phyloP scores from a whole-genome alignment of 64 coral and sea anemone genomes.

The Pachyseris speciosa region DNA sequence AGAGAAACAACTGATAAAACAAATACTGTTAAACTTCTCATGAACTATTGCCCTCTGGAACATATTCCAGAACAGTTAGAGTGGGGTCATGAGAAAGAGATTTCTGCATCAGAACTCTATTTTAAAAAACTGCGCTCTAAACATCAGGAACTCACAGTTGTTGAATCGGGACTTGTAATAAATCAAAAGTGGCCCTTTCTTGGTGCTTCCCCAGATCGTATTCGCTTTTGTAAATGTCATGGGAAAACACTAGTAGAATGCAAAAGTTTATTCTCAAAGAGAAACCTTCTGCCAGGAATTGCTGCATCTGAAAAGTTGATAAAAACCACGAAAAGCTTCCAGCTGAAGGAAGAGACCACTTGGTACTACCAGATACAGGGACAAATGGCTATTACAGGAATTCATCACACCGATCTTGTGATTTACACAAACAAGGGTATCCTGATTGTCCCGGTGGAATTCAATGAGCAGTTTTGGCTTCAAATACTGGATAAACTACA shows the following conservation, averaged over 20 bases:
- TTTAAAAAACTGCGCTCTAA: slow-evolving; percentile 46
- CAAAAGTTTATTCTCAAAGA: slow-evolving; percentile 59
- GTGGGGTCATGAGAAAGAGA: slow-evolving; percentile 75
- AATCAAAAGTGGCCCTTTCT: slow-evolving; percentile 68
- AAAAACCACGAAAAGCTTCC: slow-evolving; percentile 29
- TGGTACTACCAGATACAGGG: slow-evolving; percentile 66
- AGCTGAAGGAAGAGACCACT: slow-evolving; percentile 54
- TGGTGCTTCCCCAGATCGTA: slow-evolving; percentile 55
- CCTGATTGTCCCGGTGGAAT: slow-evolving; percentile 50
- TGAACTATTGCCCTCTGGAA: slow-evolving; percentile 74
- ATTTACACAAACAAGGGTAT: slow-evolving; percentile 73
- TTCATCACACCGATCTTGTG: slow-evolving; percentile 33
- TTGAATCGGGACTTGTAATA: slow-evolving; percentile 46
- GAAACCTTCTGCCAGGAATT: slow-evolving; percentile 60
- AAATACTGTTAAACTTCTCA: slow-evolving; percentile 74
- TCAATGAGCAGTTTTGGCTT: slow-evolving; percentile 62
- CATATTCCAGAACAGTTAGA: slow-evolving; percentile 64
- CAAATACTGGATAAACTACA: slow-evolving; percentile 43
- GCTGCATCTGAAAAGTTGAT: slow-evolving; percentile 44
- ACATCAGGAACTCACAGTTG: slow-evolving; percentile 37
- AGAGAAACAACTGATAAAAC: slow-evolving; percentile 69
- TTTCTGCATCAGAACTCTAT: slow-evolving; percentile 57
- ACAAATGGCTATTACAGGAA: slow-evolving; percentile 32
- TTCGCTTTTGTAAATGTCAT: slow-evolving; percentile 58
- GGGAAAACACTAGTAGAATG: slow-evolving; percentile 41